Base-by-base conservation (phyloP, 2,888 invertebrate genomes). In the Quadriops clusia region DNA sequence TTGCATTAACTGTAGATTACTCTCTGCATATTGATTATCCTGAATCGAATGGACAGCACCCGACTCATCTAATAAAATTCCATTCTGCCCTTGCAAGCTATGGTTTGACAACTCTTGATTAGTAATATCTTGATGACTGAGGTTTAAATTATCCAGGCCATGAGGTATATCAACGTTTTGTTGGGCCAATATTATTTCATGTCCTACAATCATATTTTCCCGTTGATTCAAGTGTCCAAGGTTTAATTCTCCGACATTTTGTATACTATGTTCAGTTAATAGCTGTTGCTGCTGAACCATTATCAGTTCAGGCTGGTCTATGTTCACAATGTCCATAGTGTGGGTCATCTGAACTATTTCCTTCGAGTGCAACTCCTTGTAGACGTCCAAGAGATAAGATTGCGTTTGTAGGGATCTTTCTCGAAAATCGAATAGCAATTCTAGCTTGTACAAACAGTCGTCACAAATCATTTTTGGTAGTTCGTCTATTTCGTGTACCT, bases 401-500 rank as follows among this genome's bases (percentile, higher is more conserved):
- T 72, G 70, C 1, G 72, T 70, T 33, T 65, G 61, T 14, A 68
- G 43, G 40, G 67, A 63, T 42, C 67, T 64, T 41, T 70, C 67
- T 32, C 68, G 61, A 47, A 72, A 72, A 30, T 70, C 68, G 43
- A 61, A 67, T 31, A 71, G 53, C 28, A 67, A 53, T 39, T 72
- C 70, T 30, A 72, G 45, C 45, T 72, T 72, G 38, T 63, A 70
- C 7, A 68, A 56, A 43, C 72, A 72, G 25, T 65, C 63, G 38
- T 66, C 64, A 42, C 72, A 72, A 3, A 72, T 62, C 49, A 69
- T 64, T 58, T 72, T 72, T 11, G 72, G 71, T 24, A 72, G 53
- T 40, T 66, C 64, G 48, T 72, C 72, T 11, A 58, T 51, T 51
- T 65, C 58, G 23, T 65, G 64, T 15, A 72, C 63, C 72, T 70